Conservation (phyloP, 2,797 vertebrate genomes). For the Molossus molossus region DNA sequence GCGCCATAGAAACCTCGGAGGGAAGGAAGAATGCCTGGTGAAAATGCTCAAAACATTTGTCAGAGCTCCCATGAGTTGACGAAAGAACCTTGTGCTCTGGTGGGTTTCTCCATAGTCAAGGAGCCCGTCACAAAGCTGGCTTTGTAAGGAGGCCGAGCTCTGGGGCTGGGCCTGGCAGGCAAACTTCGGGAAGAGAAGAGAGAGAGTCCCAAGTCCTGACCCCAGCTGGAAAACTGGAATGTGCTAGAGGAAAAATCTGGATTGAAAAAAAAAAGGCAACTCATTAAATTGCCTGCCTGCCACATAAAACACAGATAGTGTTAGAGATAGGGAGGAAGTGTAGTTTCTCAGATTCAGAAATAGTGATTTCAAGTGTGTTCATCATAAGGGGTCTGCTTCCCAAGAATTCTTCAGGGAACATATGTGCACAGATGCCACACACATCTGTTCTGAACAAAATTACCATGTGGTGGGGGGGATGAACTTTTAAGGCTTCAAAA, state of each 20-base stretch:
- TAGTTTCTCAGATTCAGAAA: conserved; percentile 50
- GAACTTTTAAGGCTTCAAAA: conserved; percentile 66
- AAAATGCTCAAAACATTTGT: conserved; percentile 66
- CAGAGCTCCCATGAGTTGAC: conserved; percentile 36
- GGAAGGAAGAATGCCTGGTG: conserved; percentile 35
- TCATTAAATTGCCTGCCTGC: conserved; percentile 48
- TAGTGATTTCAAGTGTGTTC: conserved; percentile 45
- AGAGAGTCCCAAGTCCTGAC: conserved; percentile 33
- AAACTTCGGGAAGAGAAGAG: not conserved
- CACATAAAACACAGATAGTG: conserved; percentile 49
- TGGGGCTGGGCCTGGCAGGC: not conserved
- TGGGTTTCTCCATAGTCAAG: conserved; percentile 59
- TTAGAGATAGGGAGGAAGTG: not conserved
- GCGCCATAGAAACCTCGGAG: conserved; percentile 58
- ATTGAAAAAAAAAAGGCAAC: conserved; percentile 43
- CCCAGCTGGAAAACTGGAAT: conserved; percentile 55
- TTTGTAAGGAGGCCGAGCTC: conserved; percentile 47
- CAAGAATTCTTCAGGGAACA: conserved; percentile 40
- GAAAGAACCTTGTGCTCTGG: conserved; percentile 18
- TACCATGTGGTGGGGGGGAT: conserved; percentile 9
- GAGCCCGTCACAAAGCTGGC: conserved; percentile 55
- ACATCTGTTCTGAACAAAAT: conserved; percentile 68
- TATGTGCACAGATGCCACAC: conserved; percentile 53
- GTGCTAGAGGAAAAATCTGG: conserved; percentile 6
- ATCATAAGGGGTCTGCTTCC: conserved; percentile 14